Evolutionary conservation across 2,113 vertebrate genomes (phyloP).

Genomic region (Cranoglanis bouderius): DNA sequence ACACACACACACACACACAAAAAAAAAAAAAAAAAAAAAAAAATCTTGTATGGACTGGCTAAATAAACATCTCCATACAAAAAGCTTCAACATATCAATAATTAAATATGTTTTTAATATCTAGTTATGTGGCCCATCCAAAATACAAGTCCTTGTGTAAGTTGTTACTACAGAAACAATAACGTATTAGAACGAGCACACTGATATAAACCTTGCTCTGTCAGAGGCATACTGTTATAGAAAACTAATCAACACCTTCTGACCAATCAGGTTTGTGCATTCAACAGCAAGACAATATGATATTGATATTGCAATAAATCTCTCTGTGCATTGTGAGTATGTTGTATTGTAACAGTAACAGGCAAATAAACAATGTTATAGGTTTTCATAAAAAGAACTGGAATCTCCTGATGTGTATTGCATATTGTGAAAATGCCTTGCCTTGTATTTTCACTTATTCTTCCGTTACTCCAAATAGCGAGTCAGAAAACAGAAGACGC

Average conservation of each 20-base stretch:
- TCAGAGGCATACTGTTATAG: neutral
- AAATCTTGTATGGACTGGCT: too few relatives aligned
- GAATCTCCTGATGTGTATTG: neutral
- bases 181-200: neutral
- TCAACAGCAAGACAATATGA: neutral
- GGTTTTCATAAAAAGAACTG: neutral
- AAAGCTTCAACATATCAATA: neutral
- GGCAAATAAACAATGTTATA: neutral
- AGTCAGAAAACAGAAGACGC: conserved; percentile 23
- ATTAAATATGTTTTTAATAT: neutral
- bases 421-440: neutral
- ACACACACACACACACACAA: too few relatives aligned
- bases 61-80: neutral
- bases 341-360: neutral
- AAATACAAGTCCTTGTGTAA: neutral
- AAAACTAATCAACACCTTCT: neutral
- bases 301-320: neutral
- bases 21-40: too few relatives aligned
- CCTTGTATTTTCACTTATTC: neutral
- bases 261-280: neutral
- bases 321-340: neutral
- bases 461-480: neutral
- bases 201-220: neutral
- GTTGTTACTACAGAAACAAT: neutral
- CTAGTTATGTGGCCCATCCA: neutral